Evolutionary conservation across 2,797 vertebrate species (phyloP).

Genomic region (Balearica regulorum): DNA sequence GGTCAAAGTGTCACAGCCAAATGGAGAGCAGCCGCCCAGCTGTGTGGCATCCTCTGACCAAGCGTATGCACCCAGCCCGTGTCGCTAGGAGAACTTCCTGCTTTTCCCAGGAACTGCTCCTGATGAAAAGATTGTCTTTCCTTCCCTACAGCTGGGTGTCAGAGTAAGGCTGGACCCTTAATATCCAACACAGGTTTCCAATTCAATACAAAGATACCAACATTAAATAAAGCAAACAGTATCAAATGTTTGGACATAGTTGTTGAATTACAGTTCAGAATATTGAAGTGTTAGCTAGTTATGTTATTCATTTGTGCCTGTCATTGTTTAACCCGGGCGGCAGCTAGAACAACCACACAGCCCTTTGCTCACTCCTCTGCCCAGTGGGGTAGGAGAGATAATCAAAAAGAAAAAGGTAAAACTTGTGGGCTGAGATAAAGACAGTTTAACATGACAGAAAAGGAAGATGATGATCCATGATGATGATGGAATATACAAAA

Average conservation of each 20-base stretch:
- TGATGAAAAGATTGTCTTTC: neutral
- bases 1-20: neutral
- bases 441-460: too few relatives aligned
- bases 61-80: rapidly evolving
- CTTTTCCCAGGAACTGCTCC: too few relatives aligned
- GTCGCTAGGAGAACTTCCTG: neutral
- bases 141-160: rapidly evolving
- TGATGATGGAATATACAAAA: too few relatives aligned
- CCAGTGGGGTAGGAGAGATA: too few relatives aligned
- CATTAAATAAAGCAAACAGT: neutral
- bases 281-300: neutral
- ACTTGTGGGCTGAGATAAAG: too few relatives aligned
- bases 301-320: neutral
- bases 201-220: neutral
- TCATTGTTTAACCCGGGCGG: too few relatives aligned
- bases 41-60: rapidly evolving
- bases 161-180: neutral
- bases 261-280: neutral
- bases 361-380: too few relatives aligned
- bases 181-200: neutral
- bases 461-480: too few relatives aligned
- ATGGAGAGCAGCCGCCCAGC: neutral
- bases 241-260: neutral
- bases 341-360: too few relatives aligned
- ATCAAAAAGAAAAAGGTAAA: too few relatives aligned